Base-by-base conservation (phyloP, 30 jellyfish, hydroid and myxozoan genomes). In the Hydractinia symbiolongicarpus region DNA sequence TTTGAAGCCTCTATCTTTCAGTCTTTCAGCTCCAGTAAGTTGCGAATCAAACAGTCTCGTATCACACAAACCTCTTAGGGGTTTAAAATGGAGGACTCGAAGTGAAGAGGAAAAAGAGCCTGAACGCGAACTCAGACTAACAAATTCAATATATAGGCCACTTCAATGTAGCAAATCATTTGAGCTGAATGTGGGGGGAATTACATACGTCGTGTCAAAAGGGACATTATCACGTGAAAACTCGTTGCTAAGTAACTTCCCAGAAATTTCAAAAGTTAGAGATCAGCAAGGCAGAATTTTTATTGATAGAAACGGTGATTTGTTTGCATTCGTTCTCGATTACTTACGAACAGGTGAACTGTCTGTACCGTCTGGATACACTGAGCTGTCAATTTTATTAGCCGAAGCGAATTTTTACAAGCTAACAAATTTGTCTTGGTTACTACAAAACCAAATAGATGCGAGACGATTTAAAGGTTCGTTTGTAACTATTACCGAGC, bases 291-390 rank as follows among this genome's bases (percentile, higher is more conserved):
- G 96, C 6, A 52, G 86, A 50, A 80, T 61, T 50, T 89, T 89
- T 74, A 89, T 89, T 44, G 96, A 89, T 67, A 75, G 96, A 79
- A 88, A 84, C 60, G 96, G 96, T 10, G 55, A 50, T 0, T 50
- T 82, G 60, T 89, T 89, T 69, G 49, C 67, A 13, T 73, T 77
- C 81, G 74, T 89, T 73, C 85, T 89, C 55, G 88, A 86, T 66
- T 89, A 67, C 72, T 75, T 89, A 69, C 86, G 94, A 17, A 53
- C 19, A 44, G 74, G 74, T 6, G 9, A 64, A n/a, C 4, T 64
- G 74, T n/a, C 4, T 7, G 17, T 64, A 64, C 74, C 74, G 16
- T 44, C 19, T 7, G 40, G 16, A 7, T 64, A n/a, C 74, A 13
- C 9, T 7, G 19, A 64, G 40, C 74, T 64, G 74, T 7, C 74